These are phyloP conservation scores for Trichosurus vulpecula DNA, from an alignment of 2,797 vertebrate genomes.

Conservation along the genomic window DNA sequence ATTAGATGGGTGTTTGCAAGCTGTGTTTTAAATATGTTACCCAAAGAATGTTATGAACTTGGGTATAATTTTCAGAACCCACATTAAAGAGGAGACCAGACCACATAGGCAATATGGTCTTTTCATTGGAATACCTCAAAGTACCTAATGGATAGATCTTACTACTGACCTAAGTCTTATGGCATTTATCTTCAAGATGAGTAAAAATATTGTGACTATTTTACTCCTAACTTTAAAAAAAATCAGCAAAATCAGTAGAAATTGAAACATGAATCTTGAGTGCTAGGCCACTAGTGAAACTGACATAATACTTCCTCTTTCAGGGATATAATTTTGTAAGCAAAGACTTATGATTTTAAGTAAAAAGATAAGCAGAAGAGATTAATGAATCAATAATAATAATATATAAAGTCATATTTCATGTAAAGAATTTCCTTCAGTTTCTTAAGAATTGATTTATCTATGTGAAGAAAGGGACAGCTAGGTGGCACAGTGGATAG, in stretches of 20 bases:
- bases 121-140: not conserved
- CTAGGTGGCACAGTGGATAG: not conserved
- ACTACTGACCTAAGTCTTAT: not conserved
- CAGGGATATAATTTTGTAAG: slow-evolving; percentile 28
- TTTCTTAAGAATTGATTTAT: slow-evolving; percentile 48
- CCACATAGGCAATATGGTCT: not conserved
- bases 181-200: slow-evolving; percentile 44
- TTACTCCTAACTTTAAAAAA: not conserved
- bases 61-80: not conserved
- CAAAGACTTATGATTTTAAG: slow-evolving; percentile 19
- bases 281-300: slow-evolving; percentile 38
- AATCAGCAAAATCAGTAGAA: slow-evolving; percentile 53
- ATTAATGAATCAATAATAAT: slow-evolving; percentile 4
- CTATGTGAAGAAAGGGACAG: not conserved
- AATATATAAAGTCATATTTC: slow-evolving; percentile 18
- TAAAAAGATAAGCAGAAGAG: slow-evolving; percentile 20
- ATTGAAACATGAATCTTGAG: slow-evolving; percentile 50
- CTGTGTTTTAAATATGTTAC: not conserved
- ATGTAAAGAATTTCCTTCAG: not conserved
- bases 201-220: not conserved
- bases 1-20: not conserved
- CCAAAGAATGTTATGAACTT: not conserved
- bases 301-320: slow-evolving; percentile 59
- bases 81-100: not conserved
- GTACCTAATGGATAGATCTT: not conserved